Conservation (phyloP, 1,140 invertebrate species). For the Schlechtendalia chinensis region DNA sequence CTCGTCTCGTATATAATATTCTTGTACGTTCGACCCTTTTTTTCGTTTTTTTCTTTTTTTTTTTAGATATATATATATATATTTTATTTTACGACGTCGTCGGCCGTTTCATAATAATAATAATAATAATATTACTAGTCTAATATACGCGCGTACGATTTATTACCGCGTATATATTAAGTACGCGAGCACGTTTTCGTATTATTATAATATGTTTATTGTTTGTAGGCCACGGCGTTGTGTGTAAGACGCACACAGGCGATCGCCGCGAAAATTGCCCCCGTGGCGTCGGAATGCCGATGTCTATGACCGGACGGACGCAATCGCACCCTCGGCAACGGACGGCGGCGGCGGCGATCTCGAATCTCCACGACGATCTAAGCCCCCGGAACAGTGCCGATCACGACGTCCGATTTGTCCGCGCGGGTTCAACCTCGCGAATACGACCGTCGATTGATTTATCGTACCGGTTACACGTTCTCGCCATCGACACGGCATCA, state of each 20-base stretch:
- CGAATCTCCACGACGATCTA: too few species aligned
- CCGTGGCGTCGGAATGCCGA: too few species aligned
- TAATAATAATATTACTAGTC: constrained; percentile 33
- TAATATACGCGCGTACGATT: constrained; percentile 25
- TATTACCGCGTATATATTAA: neutral
- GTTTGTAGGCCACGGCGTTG: too few species aligned
- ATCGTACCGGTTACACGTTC: too few species aligned
- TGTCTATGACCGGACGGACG: too few species aligned
- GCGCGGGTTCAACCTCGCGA: too few species aligned
- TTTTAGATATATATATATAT: neutral
- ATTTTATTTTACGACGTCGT: constrained; percentile 15
- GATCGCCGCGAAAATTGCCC: neutral
- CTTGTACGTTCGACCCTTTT: neutral
- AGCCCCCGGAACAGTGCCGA: too few species aligned
- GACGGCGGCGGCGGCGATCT: too few species aligned
- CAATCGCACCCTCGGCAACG: too few species aligned
- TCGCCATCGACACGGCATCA: too few species aligned
- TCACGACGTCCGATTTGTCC: too few species aligned
- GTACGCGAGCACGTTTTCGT: neutral
- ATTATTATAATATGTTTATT: neutral
- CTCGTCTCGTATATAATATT: neutral
- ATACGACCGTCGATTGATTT: too few species aligned
- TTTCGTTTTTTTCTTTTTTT: neutral
- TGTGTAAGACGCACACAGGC: neutral
- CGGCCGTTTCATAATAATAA: constrained; percentile 36